A percentile compares a stretch with the other conserved stretches of the same genome.
Conservation (phyloP, 1,140 invertebrate species). For the Temnothorax nylanderi region DNA sequence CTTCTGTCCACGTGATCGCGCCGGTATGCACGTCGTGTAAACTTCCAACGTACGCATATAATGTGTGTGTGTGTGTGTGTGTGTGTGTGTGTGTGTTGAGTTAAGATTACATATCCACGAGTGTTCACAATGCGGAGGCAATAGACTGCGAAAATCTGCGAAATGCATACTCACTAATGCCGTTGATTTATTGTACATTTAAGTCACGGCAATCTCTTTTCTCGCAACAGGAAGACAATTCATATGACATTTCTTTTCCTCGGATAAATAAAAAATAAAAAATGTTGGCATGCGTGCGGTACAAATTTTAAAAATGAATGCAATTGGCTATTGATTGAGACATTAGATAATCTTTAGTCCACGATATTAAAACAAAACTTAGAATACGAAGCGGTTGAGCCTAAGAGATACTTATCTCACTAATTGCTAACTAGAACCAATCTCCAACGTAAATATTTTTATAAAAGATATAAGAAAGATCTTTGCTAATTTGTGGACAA, state of each 20-base stretch:
- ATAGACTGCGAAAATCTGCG: slow-evolving; percentile 55
- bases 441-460: neutral
- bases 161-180: slow-evolving; percentile 68
- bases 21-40: slow-evolving; percentile 9
- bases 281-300: neutral
- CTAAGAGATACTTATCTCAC: neutral
- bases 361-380: too few species aligned
- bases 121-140: slow-evolving; percentile 12
- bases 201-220: slow-evolving; percentile 55
- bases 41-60: neutral
- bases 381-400: neutral
- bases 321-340: neutral
- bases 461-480: neutral
- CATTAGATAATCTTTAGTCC: neutral
- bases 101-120: neutral
- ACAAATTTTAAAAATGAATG: neutral
- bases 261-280: neutral
- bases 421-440: neutral
- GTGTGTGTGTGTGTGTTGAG: neutral
- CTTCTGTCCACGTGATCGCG: slow-evolving; percentile 62
- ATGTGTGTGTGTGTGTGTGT: neutral
- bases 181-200: slow-evolving; percentile 66
- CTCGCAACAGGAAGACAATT: slow-evolving; percentile 1
- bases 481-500: neutral
- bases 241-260: neutral